Percentiles rank a stretch among this genome's conserved stretches.
phyloP scores from a whole-genome alignment of 2,797 vertebrate genomes.

The Orestias chungarensis region DNA sequence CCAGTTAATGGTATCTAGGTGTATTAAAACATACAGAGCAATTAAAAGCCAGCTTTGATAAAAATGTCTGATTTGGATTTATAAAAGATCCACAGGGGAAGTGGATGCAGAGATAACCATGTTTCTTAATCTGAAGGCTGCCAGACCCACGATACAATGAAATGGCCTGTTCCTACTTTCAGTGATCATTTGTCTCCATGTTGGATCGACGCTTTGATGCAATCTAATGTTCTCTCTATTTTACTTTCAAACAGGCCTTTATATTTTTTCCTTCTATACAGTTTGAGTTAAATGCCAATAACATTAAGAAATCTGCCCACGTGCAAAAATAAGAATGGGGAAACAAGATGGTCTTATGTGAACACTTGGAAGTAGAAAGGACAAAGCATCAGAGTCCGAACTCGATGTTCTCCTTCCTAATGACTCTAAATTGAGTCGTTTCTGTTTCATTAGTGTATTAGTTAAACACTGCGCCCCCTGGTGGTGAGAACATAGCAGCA shows the following conservation, averaged over 20 bases:
- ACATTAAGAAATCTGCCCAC: background rate
- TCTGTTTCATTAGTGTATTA: background rate
- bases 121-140: too few species aligned
- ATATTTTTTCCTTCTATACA: background rate
- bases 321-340: background rate
- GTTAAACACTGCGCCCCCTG: slow-evolving; percentile 29
- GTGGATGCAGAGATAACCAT: too few species aligned
- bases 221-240: background rate
- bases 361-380: too few species aligned
- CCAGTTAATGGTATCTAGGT: too few species aligned
- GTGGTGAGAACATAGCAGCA: slow-evolving; percentile 25
- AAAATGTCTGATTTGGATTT: too few species aligned
- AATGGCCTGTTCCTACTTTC: background rate
- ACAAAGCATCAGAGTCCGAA: background rate
- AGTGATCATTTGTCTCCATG: background rate
- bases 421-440: background rate
- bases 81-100: too few species aligned
- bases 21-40: too few species aligned
- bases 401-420: background rate
- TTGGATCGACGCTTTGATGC: background rate
- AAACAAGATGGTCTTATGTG: too few species aligned
- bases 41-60: too few species aligned
- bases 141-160: background rate
- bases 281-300: too few species aligned
- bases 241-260: background rate